A percentile compares a stretch with the other conserved stretches of the same genome.
phyloP scores from a whole-genome alignment of 2,888 invertebrate species.

The Thyatira batis region DNA sequence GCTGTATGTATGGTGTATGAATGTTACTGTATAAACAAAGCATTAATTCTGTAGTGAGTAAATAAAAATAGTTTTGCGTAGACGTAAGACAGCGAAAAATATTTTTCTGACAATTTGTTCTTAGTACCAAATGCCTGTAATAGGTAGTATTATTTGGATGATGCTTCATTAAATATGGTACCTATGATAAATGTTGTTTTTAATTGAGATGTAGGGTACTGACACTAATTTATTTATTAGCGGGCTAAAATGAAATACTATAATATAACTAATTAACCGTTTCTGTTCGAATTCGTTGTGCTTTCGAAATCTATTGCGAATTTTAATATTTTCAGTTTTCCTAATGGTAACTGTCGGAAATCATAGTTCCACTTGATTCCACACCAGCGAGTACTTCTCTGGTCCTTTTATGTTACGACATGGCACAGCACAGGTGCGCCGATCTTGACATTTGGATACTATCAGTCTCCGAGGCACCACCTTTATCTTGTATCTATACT shows the following conservation, averaged over 20 bases:
- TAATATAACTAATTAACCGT: not conserved
- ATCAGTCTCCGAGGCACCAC: slow-evolving; percentile 14
- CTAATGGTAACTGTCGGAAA: slow-evolving; percentile 5
- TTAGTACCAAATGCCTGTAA: no score
- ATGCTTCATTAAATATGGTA: no score
- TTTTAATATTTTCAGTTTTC: slow-evolving; percentile 1
- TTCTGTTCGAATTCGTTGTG: not conserved
- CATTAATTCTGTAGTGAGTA: no score
- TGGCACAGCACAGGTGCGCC: slow-evolving; percentile 30
- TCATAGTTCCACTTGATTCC: slow-evolving; percentile 10
- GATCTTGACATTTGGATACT: slow-evolving; percentile 48
- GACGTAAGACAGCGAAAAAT: no score
- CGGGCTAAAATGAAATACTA: not conserved
- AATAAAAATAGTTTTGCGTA: no score
- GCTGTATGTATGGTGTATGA: no score
- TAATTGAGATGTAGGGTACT: no score
- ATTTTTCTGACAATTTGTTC: no score
- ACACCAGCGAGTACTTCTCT: slow-evolving; percentile 8
- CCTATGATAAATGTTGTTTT: no score
- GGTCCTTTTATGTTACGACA: slow-evolving; percentile 35
- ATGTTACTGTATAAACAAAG: no score
- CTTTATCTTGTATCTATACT: slow-evolving; percentile 32
- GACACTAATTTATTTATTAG: not conserved
- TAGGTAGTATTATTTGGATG: no score
- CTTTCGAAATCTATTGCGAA: slow-evolving; percentile 2